Evolutionary conservation across 1,140 invertebrate species (phyloP).

Genomic region (Parapsyche elsis): DNA sequence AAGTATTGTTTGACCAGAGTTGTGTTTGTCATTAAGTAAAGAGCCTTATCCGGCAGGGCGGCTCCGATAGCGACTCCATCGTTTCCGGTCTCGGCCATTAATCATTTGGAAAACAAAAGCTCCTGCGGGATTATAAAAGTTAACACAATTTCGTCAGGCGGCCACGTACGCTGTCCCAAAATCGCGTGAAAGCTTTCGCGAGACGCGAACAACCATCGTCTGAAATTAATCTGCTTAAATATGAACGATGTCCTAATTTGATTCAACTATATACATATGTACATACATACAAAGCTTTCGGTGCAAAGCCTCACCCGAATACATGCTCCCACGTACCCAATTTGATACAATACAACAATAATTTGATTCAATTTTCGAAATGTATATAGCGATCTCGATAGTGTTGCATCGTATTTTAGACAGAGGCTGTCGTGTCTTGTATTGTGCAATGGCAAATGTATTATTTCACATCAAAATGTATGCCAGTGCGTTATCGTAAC

Average conservation of each 20-base stretch:
- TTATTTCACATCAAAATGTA: too few relatives aligned
- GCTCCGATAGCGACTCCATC: slow-evolving; percentile 18
- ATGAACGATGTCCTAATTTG: slow-evolving; percentile 4
- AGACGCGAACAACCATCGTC: not conserved
- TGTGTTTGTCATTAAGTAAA: slow-evolving; percentile 49
- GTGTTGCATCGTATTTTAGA: too few relatives aligned
- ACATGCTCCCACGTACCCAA: not conserved
- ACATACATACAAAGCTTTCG: not conserved
- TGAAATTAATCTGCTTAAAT: slow-evolving; percentile 39
- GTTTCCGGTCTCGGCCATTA: slow-evolving; percentile 42
- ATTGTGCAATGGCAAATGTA: too few relatives aligned
- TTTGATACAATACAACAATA: not conserved
- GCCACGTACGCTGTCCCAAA: too few relatives aligned
- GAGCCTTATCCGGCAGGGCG: slow-evolving; percentile 37
- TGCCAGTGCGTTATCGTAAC: too few relatives aligned
- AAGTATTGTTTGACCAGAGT: slow-evolving; percentile 46
- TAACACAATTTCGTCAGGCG: slow-evolving; percentile 50
- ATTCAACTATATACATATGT: not conserved
- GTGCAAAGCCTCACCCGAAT: not conserved
- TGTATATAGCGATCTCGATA: not conserved
- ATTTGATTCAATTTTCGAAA: slow-evolving; percentile 4
- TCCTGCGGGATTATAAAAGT: slow-evolving; percentile 50
- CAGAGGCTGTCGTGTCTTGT: too few relatives aligned
- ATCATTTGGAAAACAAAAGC: slow-evolving; percentile 53
- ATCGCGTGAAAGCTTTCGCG: not conserved